Percentiles rank a stretch among this genome's conserved stretches.
These are phyloP conservation scores for Neoseiulus cucumeris DNA, from an alignment of 1,140 invertebrate species.

Conservation along the genomic window DNA sequence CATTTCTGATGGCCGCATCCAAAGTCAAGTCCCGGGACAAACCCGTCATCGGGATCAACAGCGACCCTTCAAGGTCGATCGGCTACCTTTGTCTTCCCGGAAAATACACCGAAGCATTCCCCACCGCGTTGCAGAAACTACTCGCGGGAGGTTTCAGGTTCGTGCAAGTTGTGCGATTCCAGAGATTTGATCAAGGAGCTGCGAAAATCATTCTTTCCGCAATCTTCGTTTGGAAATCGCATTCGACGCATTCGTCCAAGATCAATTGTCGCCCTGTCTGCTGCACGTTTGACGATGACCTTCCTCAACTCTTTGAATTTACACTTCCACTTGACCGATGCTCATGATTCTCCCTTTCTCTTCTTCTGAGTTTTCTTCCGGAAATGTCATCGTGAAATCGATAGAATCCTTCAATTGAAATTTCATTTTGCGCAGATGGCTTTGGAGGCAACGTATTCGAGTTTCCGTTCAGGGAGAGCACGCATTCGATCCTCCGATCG, in stretches of 20 bases:
- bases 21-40: conserved; percentile 49
- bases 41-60: conserved; percentile 91
- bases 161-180: too few species aligned
- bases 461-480: conserved; percentile 50
- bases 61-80: conserved; percentile 51
- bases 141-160: conserved; percentile 39
- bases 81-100: conserved; percentile 73
- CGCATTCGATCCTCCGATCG: conserved; percentile 37
- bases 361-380: too few species aligned
- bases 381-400: too few species aligned
- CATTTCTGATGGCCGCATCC: conserved; percentile 80
- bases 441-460: conserved; percentile 62
- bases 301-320: too few species aligned
- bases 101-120: conserved; percentile 45
- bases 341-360: too few species aligned
- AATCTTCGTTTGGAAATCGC: too few species aligned
- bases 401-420: background rate
- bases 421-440: conserved; percentile 38
- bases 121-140: conserved; percentile 43
- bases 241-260: too few species aligned
- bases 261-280: too few species aligned
- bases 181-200: too few species aligned
- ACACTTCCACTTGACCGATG: too few species aligned
- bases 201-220: too few species aligned
- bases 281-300: too few species aligned